Evolutionary conservation across 2,888 invertebrate genomes (phyloP), one percentile per base, ranked within the genome.

Genomic region (Andrena hattorfiana): DNA sequence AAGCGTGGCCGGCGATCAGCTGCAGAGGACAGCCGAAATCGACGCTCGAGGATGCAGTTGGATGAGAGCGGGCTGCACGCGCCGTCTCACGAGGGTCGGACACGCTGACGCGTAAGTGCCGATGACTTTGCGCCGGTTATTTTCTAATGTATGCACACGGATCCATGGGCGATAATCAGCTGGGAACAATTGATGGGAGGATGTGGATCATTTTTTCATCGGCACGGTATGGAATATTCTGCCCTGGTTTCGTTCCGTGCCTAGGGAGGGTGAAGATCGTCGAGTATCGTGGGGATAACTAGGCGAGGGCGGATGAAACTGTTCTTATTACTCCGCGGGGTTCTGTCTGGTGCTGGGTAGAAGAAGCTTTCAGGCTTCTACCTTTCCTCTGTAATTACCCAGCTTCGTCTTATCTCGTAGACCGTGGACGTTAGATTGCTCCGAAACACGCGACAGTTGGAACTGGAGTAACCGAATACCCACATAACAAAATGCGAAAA

Each of bases 171-270:
- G 68, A 23, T 10, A 23, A 60, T 16, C 32, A 23, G 30, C 20
- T 23, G 23, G 20, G 62, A 42, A 23, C 84, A 77, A 86, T 84
- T 82, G 78, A 10, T 26, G 28, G 75, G 67, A 78, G 85, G 86
- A 86, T 78, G 60, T 81, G 64, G 62, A 66, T 74, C 70, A 84
- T 85, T 69, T 74, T 86, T 77, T 76, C 84, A 81, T 83, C 78
- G 63, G 4, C 51, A 30, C 28, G 26, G 23, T 63, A 32, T n/a
- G 59, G 69, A 83, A 77, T 42, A 54, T 63, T 76, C 23, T 4
- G 16, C 49, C n/a, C 63, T 10, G n/a, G 5, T 28, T 71, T 35
- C 28, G 23, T 2, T 35, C n/a, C 8, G 7, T 8, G 8, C 69
- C 49, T 42, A 42, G 76, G 81, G 80, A 26, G 49, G 32, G 48